A percentile compares a stretch with the other conserved stretches of the same genome.
These are phyloP conservation scores for Pseudochaenichthys georgianus DNA, from an alignment of 2,797 vertebrate genomes.

Conservation along the genomic window DNA sequence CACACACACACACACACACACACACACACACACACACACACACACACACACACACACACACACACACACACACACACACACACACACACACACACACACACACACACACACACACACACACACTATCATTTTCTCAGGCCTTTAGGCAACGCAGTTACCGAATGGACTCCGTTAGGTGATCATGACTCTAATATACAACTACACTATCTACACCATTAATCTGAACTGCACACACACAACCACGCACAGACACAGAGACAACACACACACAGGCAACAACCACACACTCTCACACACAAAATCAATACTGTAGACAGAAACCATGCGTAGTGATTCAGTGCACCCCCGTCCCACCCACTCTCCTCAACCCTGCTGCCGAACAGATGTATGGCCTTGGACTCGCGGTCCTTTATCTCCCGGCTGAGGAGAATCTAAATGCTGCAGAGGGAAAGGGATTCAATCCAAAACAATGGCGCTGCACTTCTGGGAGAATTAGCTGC, in stretches of 20 bases:
- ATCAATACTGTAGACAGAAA: constrained; percentile 76
- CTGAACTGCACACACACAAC: constrained; percentile 33
- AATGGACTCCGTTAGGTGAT: constrained; percentile 65
- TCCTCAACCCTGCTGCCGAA: constrained; percentile 48
- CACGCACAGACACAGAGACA: constrained; percentile 13
- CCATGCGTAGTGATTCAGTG: constrained; percentile 74
- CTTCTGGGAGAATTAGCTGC: not conserved
- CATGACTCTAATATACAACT: constrained; percentile 66
- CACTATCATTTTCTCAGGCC: constrained; percentile 12
- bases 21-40: too few relatives aligned
- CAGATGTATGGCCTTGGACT: constrained; percentile 64
- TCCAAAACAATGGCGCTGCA: not conserved
- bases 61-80: not conserved
- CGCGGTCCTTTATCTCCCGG: constrained; percentile 50
- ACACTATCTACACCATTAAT: constrained; percentile 59
- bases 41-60: too few relatives aligned
- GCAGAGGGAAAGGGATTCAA: constrained; percentile 26
- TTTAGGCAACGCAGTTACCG: constrained; percentile 30
- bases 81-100: too few relatives aligned
- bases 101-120: not conserved
- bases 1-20: too few relatives aligned
- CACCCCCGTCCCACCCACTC: constrained; percentile 66
- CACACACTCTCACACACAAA: constrained; percentile 33
- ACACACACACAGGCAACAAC: not conserved
- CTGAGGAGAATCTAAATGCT: constrained; percentile 50